Conservation (phyloP, 2,888 invertebrate species). For the Athalia rosae region DNA sequence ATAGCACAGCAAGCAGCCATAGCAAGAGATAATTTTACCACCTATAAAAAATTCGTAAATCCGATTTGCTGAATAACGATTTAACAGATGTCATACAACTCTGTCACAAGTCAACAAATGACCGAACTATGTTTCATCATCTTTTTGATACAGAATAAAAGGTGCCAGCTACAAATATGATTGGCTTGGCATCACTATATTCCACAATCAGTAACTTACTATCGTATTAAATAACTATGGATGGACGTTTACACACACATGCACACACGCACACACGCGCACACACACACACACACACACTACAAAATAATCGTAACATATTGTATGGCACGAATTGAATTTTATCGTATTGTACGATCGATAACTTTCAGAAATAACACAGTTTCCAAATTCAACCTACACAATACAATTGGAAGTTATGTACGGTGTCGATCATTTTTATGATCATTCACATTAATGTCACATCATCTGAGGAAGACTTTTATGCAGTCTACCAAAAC, state of each 20-base stretch:
- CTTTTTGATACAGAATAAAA: too few relatives aligned
- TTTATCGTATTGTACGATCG: constrained; percentile 16
- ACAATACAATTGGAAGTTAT: constrained; percentile 7
- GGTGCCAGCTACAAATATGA: not conserved
- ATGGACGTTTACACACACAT: constrained; percentile 1
- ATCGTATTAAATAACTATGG: constrained; percentile 31
- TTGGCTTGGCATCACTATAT: constrained; percentile 7
- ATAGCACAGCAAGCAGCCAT: too few relatives aligned
- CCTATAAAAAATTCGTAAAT: too few relatives aligned
- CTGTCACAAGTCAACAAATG: too few relatives aligned
- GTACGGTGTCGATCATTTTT: not conserved
- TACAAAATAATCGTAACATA: constrained; percentile 30
- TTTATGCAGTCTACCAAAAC: constrained; percentile 21
- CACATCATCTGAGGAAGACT: constrained; percentile 24
- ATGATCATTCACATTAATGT: constrained; percentile 2
- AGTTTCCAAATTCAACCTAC: constrained; percentile 26
- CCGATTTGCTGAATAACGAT: too few relatives aligned
- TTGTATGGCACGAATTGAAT: constrained; percentile 18
- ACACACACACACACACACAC: not conserved
- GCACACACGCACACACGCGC: constrained; percentile 3
- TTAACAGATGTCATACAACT: too few relatives aligned
- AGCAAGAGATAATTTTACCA: too few relatives aligned
- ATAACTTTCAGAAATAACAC: not conserved
- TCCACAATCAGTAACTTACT: constrained; percentile 29
- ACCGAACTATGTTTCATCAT: too few relatives aligned